Evolutionary conservation across 2,888 invertebrate species (phyloP), one percentile per base, ranked within the genome.

Genomic region (Malthinus seriepunctatus): DNA sequence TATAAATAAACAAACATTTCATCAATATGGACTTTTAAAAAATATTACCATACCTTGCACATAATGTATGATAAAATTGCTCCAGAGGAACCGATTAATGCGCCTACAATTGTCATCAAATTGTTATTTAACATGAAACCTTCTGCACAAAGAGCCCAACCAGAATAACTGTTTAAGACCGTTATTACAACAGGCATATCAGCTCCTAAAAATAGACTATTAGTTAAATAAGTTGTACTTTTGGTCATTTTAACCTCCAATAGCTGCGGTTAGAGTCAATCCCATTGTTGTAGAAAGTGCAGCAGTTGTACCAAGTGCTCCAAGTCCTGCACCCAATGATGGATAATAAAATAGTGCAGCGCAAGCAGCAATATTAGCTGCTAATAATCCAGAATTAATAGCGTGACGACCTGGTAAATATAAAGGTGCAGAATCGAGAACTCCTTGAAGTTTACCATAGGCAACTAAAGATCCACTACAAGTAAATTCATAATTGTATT

Each of bases 161-260:
- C 95, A 0, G 93, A 93, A 81, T 95, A 95, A 73, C 91, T 91
- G 84, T 95, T 95, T 42, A 95, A 81, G 8, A 95, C 95, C 0
- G 95, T 95, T 73, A 95, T 94, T 3, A 94, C 94, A 1, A 95
- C 94, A 0, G 94, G 94, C 94, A 94, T 94, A 79, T 95, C 94
- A 63, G 94, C 94, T 66, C 93, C 91, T 91, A 71, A 35, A 69
- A 67, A 51, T 33, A 51, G 35, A 56, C 3, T 32, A 14, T 53
- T 37, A 32, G 46, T 7, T 32, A 23, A 2, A 31, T 34, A 1
- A 31, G 31, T 31, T 31, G 8, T 38, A n/a, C n/a, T 31, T 1
- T 42, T 8, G 14, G 7, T n/a, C 2, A 12, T 31, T 32, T 73
- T 23, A 23, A 88, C 91, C 93, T 82, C 95, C 94, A 72, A 95